Base-by-base conservation (phyloP, 2,888 invertebrate species). In the Hirudinaria manillensis region DNA sequence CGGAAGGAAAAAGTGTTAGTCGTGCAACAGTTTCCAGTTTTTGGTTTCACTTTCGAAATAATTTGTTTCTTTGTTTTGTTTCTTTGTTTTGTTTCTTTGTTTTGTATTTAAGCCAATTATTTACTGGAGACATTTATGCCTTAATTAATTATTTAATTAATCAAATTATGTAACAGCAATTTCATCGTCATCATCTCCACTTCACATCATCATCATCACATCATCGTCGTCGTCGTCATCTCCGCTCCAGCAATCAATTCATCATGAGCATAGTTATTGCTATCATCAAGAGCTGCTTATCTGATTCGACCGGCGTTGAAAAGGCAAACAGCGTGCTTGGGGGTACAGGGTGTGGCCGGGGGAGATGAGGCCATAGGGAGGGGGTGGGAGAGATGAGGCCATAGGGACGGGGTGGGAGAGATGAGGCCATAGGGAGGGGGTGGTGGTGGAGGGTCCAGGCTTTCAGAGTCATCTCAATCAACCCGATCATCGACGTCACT, bases 211-310 rank as follows among this genome's bases (percentile, higher is more conserved):
- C 56, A 56, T 3, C 3, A 56, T 24, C 21, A 53, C 21, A 27
- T 61, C 61, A 61, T 29, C 13, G 61, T 29, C 61, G 61, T 61
- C 61, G 24, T 61, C 29, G 21, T 61, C 61, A 19, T 29, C 61
- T 21, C 24, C 61, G 7, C 16, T 24, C 13, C 16, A 7, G 7
- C 61, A 7, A 19, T 29, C 61, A 61, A 61, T 27, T 61, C 45
- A 45, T 45, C 45, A 45, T 16, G 45, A 45, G 45, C 45, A 45
- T 61, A 61, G 61, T 61, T 27, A 61, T 61, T 29, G 29, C 61
- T 29, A 27, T 61, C 24, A 61, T 27, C 61, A 61, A 27, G 61
- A 61, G 24, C 61, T 29, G 61, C 61, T 61, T 61, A 61, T 61
- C 61, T 61, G 61, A 29, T 27, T 27, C 61, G 24, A 61, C 61